Base-by-base conservation (phyloP, 2,113 vertebrate genomes). In the Clarias magur region DNA sequence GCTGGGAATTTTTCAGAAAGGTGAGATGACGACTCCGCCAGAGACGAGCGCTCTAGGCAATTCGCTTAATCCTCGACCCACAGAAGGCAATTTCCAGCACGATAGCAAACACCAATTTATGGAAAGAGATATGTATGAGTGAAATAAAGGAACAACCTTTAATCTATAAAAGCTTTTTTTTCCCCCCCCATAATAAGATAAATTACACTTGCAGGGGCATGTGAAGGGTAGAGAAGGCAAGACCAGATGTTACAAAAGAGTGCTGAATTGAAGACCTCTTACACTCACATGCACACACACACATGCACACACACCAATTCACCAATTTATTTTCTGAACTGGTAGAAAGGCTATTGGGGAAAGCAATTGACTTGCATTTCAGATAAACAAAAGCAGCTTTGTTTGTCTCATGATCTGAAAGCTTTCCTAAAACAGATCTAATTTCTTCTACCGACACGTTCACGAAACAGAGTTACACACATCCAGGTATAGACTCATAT, bases 21-120 rank as follows among this genome's bases (percentile, higher is more conserved):
- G 15, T 67, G 82, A 88, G 86, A 81, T 19, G 73, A 86, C 30
- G 59, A 82, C 53, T 73, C 25, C 6, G 70, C 72, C 72, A 75
- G 54, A 68, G 27, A 81, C 23, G 62, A 70, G 27, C 56, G 72
- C 85, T 86, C 42, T n/a, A 38, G 34, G 79, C 57, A 72, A 75
- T 88, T 85, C 73, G 54, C 75, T 88, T 85, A 86, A 88, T 88
- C 82, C 76, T 82, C 16, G 34, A 17, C 68, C n/a, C 62, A 63
- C 56, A 90, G 54, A 84, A 60, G 72, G 62, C 72, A 83, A 78
- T 88, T 86, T 90, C 80, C 87, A 90, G 83, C 57, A 75, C 86
- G 65, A 42, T 80, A 53, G 57, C 42, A 83, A 57, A 27, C 42
- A n/a, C 25, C 63, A 27, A 83, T 65, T 54, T 54, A 70, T 54